Evolutionary conservation across 2,113 vertebrate species (phyloP).

Genomic region (Vicugna pacos): DNA sequence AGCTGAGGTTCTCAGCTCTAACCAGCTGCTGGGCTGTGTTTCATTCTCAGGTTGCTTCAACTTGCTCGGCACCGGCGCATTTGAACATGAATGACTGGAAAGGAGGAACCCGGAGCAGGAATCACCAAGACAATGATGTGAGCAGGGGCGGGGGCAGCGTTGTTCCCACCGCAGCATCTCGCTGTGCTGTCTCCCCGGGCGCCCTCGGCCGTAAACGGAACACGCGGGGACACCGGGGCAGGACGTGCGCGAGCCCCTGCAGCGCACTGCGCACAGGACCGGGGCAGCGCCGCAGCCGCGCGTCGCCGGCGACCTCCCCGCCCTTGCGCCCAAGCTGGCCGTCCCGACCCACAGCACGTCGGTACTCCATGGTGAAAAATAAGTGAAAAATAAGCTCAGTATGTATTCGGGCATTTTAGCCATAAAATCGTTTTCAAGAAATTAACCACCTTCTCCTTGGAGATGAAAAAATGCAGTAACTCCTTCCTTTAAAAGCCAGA

Average conservation of each 20-base stretch:
- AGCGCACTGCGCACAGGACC: neutral
- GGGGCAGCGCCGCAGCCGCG: fast-evolving
- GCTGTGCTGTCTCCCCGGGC: fast-evolving
- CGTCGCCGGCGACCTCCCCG: neutral
- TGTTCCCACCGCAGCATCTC: fast-evolving
- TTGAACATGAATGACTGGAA: neutral
- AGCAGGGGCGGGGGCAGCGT: neutral
- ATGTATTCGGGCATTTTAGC: neutral
- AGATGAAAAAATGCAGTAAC: neutral
- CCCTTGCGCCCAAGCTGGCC: neutral
- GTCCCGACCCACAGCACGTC: neutral
- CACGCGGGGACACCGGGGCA: fast-evolving
- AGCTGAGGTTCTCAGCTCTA: neutral
- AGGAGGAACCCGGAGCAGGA: fast-evolving
- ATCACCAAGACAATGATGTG: neutral
- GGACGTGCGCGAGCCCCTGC: fast-evolving
- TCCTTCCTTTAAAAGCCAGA: neutral
- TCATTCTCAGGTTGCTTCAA: neutral
- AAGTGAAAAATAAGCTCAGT: neutral
- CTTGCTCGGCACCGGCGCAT: neutral
- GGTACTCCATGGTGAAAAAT: fast-evolving
- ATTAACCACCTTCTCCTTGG: neutral
- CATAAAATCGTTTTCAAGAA: neutral
- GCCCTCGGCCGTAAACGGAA: neutral
- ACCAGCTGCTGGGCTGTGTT: neutral